phyloP scores from a whole-genome alignment of 2,888 invertebrate species.

The Tenthredo notha region DNA sequence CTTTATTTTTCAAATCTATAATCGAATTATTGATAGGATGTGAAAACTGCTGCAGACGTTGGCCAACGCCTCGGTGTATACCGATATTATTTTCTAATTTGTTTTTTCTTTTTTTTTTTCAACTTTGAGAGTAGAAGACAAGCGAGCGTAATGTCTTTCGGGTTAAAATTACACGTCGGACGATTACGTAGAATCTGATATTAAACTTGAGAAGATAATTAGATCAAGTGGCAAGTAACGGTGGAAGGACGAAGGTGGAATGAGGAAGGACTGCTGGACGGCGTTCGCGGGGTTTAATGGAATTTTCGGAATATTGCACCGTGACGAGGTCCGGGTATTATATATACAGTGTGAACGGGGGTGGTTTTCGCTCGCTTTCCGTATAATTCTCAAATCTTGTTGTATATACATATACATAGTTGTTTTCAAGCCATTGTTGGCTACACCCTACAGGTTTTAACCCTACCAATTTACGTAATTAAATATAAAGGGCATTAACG shows the following conservation, averaged over 20 bases:
- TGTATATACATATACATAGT: neutral
- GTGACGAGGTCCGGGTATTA: neutral
- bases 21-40: neutral
- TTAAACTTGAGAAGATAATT: constrained; percentile 30
- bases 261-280: neutral
- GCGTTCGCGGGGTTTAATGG: constrained; percentile 30
- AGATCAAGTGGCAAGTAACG: constrained; percentile 9
- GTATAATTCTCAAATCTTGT: neutral
- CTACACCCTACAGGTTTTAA: constrained; percentile 21
- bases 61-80: neutral
- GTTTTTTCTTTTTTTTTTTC: neutral
- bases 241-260: neutral
- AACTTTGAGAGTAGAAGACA: constrained; percentile 1
- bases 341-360: neutral
- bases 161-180: constrained; percentile 9
- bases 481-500: constrained; percentile 39
- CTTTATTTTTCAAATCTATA: neutral
- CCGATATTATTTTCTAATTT: neutral
- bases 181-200: constrained; percentile 30
- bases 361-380: neutral
- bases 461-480: constrained; percentile 40
- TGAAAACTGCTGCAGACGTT: constrained; percentile 1
- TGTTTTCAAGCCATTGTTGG: neutral
- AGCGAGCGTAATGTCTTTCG: constrained; percentile 1
- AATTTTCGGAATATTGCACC: constrained; percentile 47